Percentiles rank a stretch among this genome's conserved stretches.
Conservation (phyloP, 2,888 invertebrate species). For the Nymphalis c-album region DNA sequence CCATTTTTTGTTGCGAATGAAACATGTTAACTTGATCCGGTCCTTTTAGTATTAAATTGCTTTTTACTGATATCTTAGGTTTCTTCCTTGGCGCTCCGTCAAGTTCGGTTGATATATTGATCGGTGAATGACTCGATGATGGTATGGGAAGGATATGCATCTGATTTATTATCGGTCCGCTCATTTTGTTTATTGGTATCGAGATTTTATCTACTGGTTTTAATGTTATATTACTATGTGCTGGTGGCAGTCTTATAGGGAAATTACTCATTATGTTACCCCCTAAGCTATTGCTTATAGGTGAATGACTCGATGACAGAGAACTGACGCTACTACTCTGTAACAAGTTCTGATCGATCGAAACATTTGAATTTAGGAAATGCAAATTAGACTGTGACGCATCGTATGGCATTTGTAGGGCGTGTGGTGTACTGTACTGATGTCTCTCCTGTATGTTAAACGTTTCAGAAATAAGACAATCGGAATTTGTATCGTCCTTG, state of each 20-base stretch:
- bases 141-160: constrained; percentile 73
- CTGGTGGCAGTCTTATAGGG: constrained; percentile 63
- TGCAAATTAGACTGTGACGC: constrained; percentile 60
- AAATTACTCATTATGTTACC: constrained; percentile 74
- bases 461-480: constrained; percentile 67
- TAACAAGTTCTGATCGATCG: constrained; percentile 62
- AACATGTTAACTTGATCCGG: constrained; percentile 77
- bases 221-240: constrained; percentile 67
- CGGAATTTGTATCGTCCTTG: constrained; percentile 70
- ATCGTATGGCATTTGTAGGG: constrained; percentile 60
- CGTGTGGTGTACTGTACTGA: constrained; percentile 58
- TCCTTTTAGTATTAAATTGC: constrained; percentile 75
- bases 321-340: constrained; percentile 61
- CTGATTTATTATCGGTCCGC: constrained; percentile 70
- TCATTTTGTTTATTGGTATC: constrained; percentile 62
- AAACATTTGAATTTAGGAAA: constrained; percentile 61
- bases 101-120: constrained; percentile 56
- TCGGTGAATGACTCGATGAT: constrained; percentile 68
- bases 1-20: constrained; percentile 77
- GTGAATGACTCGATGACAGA: constrained; percentile 58
- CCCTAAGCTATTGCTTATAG: constrained; percentile 54
- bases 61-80: constrained; percentile 78
- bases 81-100: constrained; percentile 73
- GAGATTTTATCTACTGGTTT: constrained; percentile 70
- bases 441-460: constrained; percentile 64